Base-by-base conservation (phyloP, 2,888 invertebrate species). In the Rhorus exstirpatorius region DNA sequence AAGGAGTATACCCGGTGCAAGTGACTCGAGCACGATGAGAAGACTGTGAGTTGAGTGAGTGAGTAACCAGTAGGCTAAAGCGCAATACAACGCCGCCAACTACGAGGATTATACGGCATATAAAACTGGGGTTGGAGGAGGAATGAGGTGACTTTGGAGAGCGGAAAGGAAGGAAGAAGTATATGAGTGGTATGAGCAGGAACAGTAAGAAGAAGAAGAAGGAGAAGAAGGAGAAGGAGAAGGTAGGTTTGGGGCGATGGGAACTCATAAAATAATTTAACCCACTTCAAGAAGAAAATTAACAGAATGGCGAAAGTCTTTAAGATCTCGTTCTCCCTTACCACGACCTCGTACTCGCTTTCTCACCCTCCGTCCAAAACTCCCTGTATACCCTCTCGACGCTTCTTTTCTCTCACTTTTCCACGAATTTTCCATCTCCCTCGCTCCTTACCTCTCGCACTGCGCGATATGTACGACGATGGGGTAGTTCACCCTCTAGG, bases 271-370 rank as follows among this genome's bases (percentile, higher is more conserved):
- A 91, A 92, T 91, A 91, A 92, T 92, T 91, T 91, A 90, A 91
- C 91, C 91, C 90, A 92, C 91, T 92, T 91, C 88, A 88, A 89
- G 90, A 90, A 91, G 89, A 92, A 91, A 92, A 92, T 91, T 91
- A 93, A 91, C 90, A 89, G 92, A 90, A 91, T 89, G 89, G 91
- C 87, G 90, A 92, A 90, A 92, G 92, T 92, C 92, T 92, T 92
- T 91, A 92, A 91, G 92, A 92, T 89, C 89, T 85, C 83, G 85
- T 84, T 83, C 82, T 81, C 80, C 83, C 85, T 84, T 63, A 61
- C 82, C 84, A 77, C 81, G 63, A 83, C 83, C 88, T 77, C 82
- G 70, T 70, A 58, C 67, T 84, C 79, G 83, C 83, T 78, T 84
- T 86, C 86, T 84, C 83, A 70, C 83, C 76, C 87, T 75, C 80